Base-by-base conservation (phyloP, 2,797 vertebrate species). In the Oophaga sylvatica region DNA sequence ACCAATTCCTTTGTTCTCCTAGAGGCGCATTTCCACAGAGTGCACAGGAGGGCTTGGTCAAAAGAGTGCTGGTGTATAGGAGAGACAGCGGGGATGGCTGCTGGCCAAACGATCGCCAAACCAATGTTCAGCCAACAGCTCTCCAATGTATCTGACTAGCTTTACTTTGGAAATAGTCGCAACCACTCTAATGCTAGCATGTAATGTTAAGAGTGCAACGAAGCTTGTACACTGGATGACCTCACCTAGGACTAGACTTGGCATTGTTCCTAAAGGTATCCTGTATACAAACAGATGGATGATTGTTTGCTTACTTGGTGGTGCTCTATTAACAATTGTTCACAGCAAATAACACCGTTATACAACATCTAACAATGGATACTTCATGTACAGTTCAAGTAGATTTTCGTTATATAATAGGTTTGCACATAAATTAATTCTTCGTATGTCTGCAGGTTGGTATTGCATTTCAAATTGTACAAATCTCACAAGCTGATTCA, bases 251-350 rank as follows among this genome's bases (percentile, higher is more conserved):
- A n/a, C 41, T 53, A 65, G n/a, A 63, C 59, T 62, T 73, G 57
- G 19, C 71, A 75, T 84, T 84, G 35, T 77, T 76, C 20, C 57
- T 48, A 19, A 19, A 11, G 22, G 35, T 84, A 16, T 75, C 85
- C n/a, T 81, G 73, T 67, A 81, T 62, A 81, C n/a, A 35, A 65
- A 45, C 80, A 60, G 63, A 60, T 75, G 86, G 29, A 79, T 60
- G 20, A 60, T 41, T 87, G 73, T 83, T 87, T 78, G 48, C 45
- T 83, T 77, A 82, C 15, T 78, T 62, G 86, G 73, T n/a, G 15
- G 70, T 84, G 57, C 16, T 81, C 5, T 73, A 60, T 48, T 35
- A 75, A 63, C 41, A 76, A 56, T 67, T 59, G 63, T 80, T n/a
- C 31, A 45, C 15, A 11, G 29, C 45, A 83, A 41, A 82, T 13